Evolutionary conservation across 2,113 vertebrate species (phyloP).

Genomic region (Rhagologus leucostigma): DNA sequence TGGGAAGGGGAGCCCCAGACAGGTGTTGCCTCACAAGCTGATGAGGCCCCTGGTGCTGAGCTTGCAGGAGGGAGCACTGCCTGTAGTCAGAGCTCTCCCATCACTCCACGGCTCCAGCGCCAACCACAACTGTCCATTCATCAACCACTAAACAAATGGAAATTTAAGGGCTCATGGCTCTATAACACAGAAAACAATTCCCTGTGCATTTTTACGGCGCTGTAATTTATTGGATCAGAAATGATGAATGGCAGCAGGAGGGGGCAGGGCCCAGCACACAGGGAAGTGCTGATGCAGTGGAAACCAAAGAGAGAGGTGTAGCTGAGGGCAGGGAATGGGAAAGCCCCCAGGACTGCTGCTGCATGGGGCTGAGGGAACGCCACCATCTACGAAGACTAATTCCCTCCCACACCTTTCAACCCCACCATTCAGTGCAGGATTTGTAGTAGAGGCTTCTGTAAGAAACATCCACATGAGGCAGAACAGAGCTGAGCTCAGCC

Average conservation of each 20-base stretch:
- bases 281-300: neutral
- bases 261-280: neutral
- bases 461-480: neutral
- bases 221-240: slow-evolving; percentile 58
- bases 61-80: neutral
- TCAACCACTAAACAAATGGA: slow-evolving; percentile 57
- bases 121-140: slow-evolving; percentile 3
- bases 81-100: neutral
- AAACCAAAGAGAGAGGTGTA: neutral
- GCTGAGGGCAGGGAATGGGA: neutral
- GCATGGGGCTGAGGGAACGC: neutral
- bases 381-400: neutral
- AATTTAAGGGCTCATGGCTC: slow-evolving; percentile 53
- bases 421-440: neutral
- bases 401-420: neutral
- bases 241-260: slow-evolving; percentile 31
- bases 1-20: neutral
- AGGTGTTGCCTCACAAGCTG: neutral
- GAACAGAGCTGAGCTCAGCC: accelerated
- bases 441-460: neutral
- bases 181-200: slow-evolving; percentile 59
- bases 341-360: neutral
- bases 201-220: slow-evolving; percentile 30
- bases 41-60: neutral
- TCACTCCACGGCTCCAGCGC: neutral